These are phyloP conservation scores for Amblyjoppa proteus DNA, from an alignment of 2,888 invertebrate species.

Conservation along the genomic window DNA sequence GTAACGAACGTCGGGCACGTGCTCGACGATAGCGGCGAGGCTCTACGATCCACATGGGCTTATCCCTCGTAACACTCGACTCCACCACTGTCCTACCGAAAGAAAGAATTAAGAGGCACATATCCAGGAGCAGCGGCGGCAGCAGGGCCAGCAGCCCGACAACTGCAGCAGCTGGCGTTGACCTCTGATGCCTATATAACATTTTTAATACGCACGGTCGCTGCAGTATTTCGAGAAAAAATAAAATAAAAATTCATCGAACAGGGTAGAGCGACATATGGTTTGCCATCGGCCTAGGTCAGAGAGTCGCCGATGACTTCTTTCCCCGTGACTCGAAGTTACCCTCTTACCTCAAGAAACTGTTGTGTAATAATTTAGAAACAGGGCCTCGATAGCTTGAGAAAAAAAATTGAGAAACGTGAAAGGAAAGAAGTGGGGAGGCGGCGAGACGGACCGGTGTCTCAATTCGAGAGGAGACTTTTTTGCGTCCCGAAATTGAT, in stretches of 20 bases:
- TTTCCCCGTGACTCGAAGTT: slow-evolving; percentile 29
- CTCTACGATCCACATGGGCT: slow-evolving; percentile 42
- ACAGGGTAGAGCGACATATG: slow-evolving; percentile 63
- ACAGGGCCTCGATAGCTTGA: not conserved
- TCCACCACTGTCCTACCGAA: slow-evolving; percentile 39
- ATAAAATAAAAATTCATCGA: slow-evolving; percentile 39
- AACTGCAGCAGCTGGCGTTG: slow-evolving; percentile 81
- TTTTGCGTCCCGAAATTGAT: no score
- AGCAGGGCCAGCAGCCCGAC: slow-evolving; percentile 75
- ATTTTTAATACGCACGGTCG: slow-evolving; percentile 56
- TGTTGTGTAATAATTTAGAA: not conserved
- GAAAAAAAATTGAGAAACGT: not conserved
- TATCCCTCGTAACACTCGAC: slow-evolving; percentile 30
- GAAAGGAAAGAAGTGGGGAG: not conserved
- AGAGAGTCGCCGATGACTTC: slow-evolving; percentile 59
- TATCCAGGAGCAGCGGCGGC: slow-evolving; percentile 46
- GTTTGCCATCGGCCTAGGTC: slow-evolving; percentile 66
- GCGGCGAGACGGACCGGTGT: no score
- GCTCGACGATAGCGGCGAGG: slow-evolving; percentile 68
- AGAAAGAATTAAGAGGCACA: slow-evolving; percentile 64
- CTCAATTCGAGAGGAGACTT: no score
- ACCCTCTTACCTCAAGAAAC: slow-evolving; percentile 2
- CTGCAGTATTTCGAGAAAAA: slow-evolving; percentile 59
- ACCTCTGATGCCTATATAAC: slow-evolving; percentile 63
- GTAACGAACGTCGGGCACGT: slow-evolving; percentile 81